These are phyloP conservation scores for Cynodonichthys magdalenae DNA, from an alignment of 2,797 vertebrate species.

Conservation along the genomic window DNA sequence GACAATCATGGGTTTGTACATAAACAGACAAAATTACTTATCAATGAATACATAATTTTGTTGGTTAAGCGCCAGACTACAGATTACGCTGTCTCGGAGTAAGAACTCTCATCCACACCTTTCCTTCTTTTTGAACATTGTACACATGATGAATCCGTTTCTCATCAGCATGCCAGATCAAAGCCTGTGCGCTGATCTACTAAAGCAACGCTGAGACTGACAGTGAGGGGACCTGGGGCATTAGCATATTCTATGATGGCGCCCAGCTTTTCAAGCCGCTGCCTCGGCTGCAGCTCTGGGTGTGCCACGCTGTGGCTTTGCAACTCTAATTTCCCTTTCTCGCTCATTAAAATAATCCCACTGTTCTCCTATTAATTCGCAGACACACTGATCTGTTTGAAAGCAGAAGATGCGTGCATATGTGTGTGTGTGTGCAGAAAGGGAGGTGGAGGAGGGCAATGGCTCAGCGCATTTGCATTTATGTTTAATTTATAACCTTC, in stretches of 20 bases:
- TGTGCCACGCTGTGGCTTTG: constrained; percentile 75
- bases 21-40: constrained; percentile 7
- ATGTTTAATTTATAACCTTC: constrained; percentile 89
- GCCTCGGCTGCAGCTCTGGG: constrained; percentile 77
- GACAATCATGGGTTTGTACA: background rate
- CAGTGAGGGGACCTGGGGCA: constrained; percentile 72
- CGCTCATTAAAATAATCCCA: constrained; percentile 83
- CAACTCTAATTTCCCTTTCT: constrained; percentile 79
- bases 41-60: constrained; percentile 24
- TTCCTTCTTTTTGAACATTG: constrained; percentile 59
- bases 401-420: constrained; percentile 71
- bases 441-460: constrained; percentile 79
- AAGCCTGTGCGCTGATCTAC: constrained; percentile 74
- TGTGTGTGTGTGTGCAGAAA: constrained; percentile 39
- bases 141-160: constrained; percentile 63
- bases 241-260: constrained; percentile 83
- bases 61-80: constrained; percentile 12
- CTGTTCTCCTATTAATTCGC: constrained; percentile 84
- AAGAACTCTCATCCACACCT: constrained; percentile 49
- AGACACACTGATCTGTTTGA: constrained; percentile 85
- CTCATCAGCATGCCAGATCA: constrained; percentile 73
- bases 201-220: constrained; percentile 71
- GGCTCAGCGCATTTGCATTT: constrained; percentile 86
- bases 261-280: constrained; percentile 74
- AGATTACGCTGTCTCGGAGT: constrained; percentile 11